Evolutionary conservation across 2,113 vertebrate species (phyloP), one percentile per base, ranked within the genome.

Genomic region (Gasterosteus aculeatus): DNA sequence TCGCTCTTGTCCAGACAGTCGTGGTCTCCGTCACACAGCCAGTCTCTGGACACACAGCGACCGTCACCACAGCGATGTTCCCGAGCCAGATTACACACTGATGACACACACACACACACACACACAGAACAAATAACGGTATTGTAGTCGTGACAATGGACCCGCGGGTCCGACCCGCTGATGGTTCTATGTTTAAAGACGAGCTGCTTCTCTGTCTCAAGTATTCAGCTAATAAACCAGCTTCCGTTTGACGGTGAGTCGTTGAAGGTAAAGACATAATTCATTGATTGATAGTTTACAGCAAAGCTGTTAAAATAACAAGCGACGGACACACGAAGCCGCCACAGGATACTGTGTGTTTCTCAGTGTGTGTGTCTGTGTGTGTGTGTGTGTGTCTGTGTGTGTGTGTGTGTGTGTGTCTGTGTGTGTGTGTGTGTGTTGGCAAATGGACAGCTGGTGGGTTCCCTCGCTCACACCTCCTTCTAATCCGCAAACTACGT

Each of bases 1-100:
- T 99, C 98, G 14, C 96, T 98, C 78, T 96, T 98, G 88, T 99
- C 98, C 75, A 89, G 73, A 72, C 98, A 99, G 92, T 99, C 98
- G 2, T 97, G 95, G 92, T 99, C 98, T 22, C 98, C 97, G 6
- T 99, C 98, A 79, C 98, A 99, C 51, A 98, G 91, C 97, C 98
- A 99, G 22, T 95, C 94, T 49, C 64, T 82, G 8, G 93, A 79
- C 35, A 99, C 93, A 78, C 97, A 99, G 72, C 95, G 95, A 0
- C 97, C 98, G 10, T 98, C 96, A 11, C 95, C 96, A 80, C 98
- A 99, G 12, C 90, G 95, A 58, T 97, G 95, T 54, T 97, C 94
- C 29, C 80, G 91, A 0, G 77, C 10, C 33, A 83, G 81, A 12
- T 96, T 84, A 69, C 98, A 99, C 51, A 94, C 98, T 99, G 83